Evolutionary conservation across 2,888 invertebrate genomes (phyloP).

Genomic region (Macrosoma leucophasiata): DNA sequence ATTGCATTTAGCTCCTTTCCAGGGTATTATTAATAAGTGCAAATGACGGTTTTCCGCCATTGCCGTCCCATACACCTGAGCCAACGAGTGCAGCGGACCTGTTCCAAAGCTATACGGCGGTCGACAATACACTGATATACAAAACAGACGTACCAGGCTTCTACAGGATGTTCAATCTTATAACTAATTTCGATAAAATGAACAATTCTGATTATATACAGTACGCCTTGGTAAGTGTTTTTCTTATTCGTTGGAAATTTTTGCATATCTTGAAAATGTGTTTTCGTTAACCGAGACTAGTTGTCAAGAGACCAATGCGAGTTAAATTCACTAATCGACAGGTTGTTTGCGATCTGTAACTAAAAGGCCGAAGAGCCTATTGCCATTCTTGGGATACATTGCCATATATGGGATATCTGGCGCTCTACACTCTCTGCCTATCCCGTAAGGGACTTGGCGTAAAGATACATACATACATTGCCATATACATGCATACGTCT

Average conservation of each 20-base stretch:
- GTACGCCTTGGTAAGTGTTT: constrained; percentile 79
- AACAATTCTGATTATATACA: constrained; percentile 79
- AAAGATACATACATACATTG: no score
- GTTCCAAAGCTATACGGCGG: constrained; percentile 46
- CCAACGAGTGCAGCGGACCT: constrained; percentile 41
- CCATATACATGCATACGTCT: no score
- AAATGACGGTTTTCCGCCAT: constrained; percentile 45
- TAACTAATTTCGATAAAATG: constrained; percentile 84
- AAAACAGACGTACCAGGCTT: constrained; percentile 61
- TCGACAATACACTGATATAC: constrained; percentile 53
- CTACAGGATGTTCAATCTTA: constrained; percentile 81
- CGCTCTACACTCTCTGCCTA: no score
- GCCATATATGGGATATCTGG: no score
- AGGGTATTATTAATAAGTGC: constrained; percentile 77
- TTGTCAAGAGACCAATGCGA: no score
- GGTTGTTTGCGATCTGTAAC: not conserved
- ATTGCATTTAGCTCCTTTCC: no score
- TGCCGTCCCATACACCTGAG: constrained; percentile 27
- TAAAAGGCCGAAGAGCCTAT: not conserved
- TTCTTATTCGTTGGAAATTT: no score
- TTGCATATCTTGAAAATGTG: no score
- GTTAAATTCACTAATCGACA: no score
- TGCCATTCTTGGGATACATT: not conserved
- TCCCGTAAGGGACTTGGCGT: no score
- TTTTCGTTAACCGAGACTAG: no score